Percentiles rank a stretch among this genome's conserved stretches.
These are phyloP conservation scores for Aphelinus atriplicis DNA, from an alignment of 1,140 invertebrate species.

Conservation along the genomic window DNA sequence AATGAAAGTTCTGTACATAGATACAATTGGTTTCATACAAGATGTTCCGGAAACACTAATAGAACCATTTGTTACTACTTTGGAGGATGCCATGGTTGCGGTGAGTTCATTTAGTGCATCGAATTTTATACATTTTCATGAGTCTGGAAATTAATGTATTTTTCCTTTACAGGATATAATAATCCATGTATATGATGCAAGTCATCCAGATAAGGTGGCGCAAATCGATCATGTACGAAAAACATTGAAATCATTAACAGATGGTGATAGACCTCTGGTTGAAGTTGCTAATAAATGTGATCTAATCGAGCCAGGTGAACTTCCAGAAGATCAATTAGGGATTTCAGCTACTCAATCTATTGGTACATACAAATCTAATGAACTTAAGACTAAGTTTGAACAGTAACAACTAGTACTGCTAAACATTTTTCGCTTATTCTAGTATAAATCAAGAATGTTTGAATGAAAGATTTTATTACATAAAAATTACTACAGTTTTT, in stretches of 20 bases:
- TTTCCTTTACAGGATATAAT: conserved; percentile 76
- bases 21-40: conserved; percentile 93
- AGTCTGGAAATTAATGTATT: background rate
- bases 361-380: conserved; percentile 52
- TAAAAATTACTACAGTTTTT: background rate
- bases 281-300: conserved; percentile 88
- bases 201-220: conserved; percentile 78
- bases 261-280: conserved; percentile 71
- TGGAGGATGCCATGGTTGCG: conserved; percentile 82
- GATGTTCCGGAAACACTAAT: conserved; percentile 85
- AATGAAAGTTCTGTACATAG: conserved; percentile 79
- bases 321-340: conserved; percentile 53
- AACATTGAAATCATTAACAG: conserved; percentile 72
- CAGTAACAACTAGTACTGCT: too few species aligned
- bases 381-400: too few species aligned
- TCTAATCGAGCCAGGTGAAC: conserved; percentile 54
- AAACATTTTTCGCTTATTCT: too few species aligned
- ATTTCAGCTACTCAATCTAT: conserved; percentile 67
- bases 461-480: background rate
- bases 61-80: conserved; percentile 84
- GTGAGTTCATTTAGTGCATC: conserved; percentile 57
- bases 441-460: too few species aligned
- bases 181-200: conserved; percentile 84
- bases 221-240: conserved; percentile 79
- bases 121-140: conserved; percentile 19